These are phyloP conservation scores for Crypturellus tataupa DNA, from an alignment of 2,797 vertebrate genomes.

Conservation along the genomic window DNA sequence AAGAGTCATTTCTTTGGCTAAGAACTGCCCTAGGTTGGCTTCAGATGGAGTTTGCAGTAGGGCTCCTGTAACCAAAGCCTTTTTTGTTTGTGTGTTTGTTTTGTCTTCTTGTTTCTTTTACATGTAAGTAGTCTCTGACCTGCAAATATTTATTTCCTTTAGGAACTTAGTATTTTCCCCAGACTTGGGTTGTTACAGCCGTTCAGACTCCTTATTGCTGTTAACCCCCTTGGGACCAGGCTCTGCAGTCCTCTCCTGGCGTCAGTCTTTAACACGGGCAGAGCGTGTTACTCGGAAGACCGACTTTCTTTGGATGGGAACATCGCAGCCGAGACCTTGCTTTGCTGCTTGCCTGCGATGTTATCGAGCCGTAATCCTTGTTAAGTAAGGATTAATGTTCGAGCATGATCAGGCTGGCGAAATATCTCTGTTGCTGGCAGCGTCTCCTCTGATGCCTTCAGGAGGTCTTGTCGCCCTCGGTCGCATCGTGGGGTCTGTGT, in stretches of 20 bases:
- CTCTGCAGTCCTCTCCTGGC: background rate
- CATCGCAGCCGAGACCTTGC: constrained; percentile 19
- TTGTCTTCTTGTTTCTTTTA: background rate
- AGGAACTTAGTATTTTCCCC: background rate
- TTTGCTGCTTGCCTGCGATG: constrained; percentile 45
- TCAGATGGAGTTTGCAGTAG: background rate
- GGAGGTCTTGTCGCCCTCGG: background rate
- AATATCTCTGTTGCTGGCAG: constrained; percentile 47
- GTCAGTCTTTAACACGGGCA: background rate
- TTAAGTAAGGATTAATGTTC: constrained; percentile 60
- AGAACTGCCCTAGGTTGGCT: background rate
- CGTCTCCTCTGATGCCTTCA: constrained; percentile 9
- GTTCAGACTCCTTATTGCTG: background rate
- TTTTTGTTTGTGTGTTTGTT: no score
- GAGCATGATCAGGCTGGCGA: constrained; percentile 59
- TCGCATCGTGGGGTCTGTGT: background rate
- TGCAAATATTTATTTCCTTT: background rate
- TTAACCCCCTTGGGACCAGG: background rate
- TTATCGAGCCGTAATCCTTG: constrained; percentile 55
- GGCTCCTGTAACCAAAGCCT: background rate
- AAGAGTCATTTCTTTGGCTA: background rate
- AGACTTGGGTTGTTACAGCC: background rate
- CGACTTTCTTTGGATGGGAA: constrained; percentile 40
- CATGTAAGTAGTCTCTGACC: background rate
- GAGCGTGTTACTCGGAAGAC: background rate